Evolutionary conservation across 2,113 vertebrate species (phyloP), one percentile per base, ranked within the genome.

Genomic region (Eubucco bourcierii): DNA sequence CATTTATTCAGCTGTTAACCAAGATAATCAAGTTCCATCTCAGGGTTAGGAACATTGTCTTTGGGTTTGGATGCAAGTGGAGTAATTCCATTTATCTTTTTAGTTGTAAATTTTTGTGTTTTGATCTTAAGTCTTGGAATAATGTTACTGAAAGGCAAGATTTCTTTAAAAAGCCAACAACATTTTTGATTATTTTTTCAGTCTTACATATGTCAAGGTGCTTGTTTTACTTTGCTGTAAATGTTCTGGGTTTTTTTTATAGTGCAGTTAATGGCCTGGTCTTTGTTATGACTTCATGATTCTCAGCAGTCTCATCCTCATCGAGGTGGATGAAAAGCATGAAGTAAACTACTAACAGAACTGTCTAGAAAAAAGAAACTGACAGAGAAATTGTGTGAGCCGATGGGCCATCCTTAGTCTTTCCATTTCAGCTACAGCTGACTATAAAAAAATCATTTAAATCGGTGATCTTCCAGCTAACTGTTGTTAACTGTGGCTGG

Each of bases 1-100:
- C 12, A 8, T 15, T 5, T 55, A 28, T 59, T 61, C 7, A 28
- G 0, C n/a, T 82, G 7, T 33, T 80, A 73, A 44, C 29, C 18
- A 46, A 6, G 27, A 28, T 58, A 53, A 64, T 5, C 8, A 31
- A 80, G 20, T 44, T 83, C 23, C 1, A 1, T 44, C 23, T 72
- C 34, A 41, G 39, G 27, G 6, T 66, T 60, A 83, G 27, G 27
- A 58, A 71, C 31, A 53, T 2, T 6, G 12, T 31, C 15, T 67
- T 52, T 11, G 46, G 0, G 87, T 0, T 14, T 41, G 31, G 37
- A 80, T 24, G 10, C n/a, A 19, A 2, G 44, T 28, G 52, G 19
- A 46, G 3, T 16, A 80, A 39, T 25, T 74, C 5, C 8, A 8
- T 77, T 80, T 18, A 31, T 41, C 15, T 66, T 90, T 78, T 88